Evolutionary conservation across 2,888 invertebrate genomes (phyloP).

Genomic region (Sycophila texana): DNA sequence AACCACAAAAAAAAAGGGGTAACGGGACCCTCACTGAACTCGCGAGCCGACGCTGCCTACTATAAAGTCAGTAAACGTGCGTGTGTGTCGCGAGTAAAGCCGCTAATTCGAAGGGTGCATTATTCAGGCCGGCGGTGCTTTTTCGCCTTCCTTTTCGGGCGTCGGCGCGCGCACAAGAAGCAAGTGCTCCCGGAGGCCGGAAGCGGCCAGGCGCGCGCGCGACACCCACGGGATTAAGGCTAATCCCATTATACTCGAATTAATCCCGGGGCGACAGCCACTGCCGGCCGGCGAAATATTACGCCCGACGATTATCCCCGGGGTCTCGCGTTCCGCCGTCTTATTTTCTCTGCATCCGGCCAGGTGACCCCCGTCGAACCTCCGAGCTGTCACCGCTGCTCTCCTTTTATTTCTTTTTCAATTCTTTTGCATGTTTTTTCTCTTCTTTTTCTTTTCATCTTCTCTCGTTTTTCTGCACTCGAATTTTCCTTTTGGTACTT

Average conservation of each 20-base stretch:
- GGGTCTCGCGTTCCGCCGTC: constrained; percentile 10
- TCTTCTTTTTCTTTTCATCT: constrained; percentile 29
- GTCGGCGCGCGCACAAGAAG: background rate
- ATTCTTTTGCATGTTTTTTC: background rate
- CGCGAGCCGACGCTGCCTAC: background rate
- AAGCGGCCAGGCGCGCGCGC: constrained; percentile 41
- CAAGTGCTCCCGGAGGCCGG: background rate
- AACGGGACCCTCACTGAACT: no score
- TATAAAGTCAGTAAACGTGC: background rate
- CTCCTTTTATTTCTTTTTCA: background rate
- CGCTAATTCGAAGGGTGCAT: constrained; percentile 58
- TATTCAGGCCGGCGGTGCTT: constrained; percentile 59
- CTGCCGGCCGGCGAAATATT: constrained; percentile 66
- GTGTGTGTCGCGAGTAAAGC: constrained; percentile 2
- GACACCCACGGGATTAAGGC: constrained; percentile 69
- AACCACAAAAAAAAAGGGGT: no score
- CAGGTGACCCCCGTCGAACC: background rate
- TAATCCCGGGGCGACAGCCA: constrained; percentile 70
- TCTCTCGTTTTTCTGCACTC: background rate
- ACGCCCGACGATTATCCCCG: constrained; percentile 60
- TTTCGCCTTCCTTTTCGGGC: background rate
- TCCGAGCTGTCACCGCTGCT: no score
- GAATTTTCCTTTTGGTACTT: constrained; percentile 60
- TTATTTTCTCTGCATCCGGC: background rate
- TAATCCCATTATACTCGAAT: constrained; percentile 73